These are phyloP conservation scores for Lacerta bilineata DNA, from an alignment of 2,797 vertebrate genomes.

Conservation along the genomic window DNA sequence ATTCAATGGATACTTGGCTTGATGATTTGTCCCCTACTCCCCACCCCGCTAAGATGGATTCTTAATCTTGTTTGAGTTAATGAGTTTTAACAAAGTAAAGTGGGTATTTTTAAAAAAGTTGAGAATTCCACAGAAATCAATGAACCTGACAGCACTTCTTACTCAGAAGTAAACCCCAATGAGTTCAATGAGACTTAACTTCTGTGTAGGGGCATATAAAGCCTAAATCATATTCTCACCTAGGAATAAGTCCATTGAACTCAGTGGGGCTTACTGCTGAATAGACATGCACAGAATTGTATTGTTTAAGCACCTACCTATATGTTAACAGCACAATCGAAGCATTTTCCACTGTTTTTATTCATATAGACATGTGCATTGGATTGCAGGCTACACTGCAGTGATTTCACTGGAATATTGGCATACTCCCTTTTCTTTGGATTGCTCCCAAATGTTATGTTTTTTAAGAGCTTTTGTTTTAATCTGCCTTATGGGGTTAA, in stretches of 20 bases:
- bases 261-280: too few species aligned
- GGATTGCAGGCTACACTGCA: background rate
- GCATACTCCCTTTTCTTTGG: background rate
- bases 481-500: conserved; percentile 7
- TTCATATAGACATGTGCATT: background rate
- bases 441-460: background rate
- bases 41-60: background rate
- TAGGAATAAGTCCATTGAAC: too few species aligned
- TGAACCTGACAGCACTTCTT: too few species aligned
- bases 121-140: background rate
- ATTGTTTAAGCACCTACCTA: background rate
- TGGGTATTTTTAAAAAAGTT: background rate
- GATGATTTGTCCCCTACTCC: background rate
- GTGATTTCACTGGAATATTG: background rate
- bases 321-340: background rate
- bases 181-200: too few species aligned
- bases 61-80: background rate
- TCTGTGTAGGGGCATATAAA: too few species aligned
- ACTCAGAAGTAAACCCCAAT: too few species aligned
- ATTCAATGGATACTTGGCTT: background rate
- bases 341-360: background rate
- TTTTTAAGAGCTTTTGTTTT: background rate
- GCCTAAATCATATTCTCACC: too few species aligned
- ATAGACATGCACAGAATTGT: background rate
- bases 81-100: background rate